phyloP scores from a whole-genome alignment of 1,140 invertebrate genomes.

The Zophobas atratus region DNA sequence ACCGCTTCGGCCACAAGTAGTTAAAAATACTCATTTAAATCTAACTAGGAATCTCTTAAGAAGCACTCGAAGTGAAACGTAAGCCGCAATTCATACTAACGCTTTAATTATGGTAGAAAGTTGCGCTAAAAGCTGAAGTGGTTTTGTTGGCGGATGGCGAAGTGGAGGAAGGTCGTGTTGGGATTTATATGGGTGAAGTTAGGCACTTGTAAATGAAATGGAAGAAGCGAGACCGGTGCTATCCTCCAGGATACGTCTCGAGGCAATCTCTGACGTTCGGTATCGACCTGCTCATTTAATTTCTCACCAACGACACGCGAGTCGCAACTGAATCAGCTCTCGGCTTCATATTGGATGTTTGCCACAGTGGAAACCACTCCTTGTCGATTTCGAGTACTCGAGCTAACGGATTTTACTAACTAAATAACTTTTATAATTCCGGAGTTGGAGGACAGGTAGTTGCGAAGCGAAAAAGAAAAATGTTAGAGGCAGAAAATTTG shows the following conservation, averaged over 20 bases:
- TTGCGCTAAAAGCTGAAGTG: slow-evolving; percentile 22
- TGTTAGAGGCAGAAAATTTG: too few relatives aligned
- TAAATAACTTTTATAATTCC: neutral
- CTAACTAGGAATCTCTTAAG: neutral
- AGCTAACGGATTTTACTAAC: neutral
- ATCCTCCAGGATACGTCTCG: slow-evolving; percentile 35
- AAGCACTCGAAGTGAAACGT: slow-evolving; percentile 1
- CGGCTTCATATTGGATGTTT: slow-evolving; percentile 35
- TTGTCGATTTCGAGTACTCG: neutral
- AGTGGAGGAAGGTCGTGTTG: neutral
- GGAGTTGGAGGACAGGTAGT: too few relatives aligned
- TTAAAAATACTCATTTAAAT: slow-evolving; percentile 1
- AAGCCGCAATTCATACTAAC: slow-evolving; percentile 35
- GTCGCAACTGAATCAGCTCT: slow-evolving; percentile 45
- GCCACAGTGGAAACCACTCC: slow-evolving; percentile 23
- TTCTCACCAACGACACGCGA: slow-evolving; percentile 52
- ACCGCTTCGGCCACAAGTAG: too few relatives aligned
- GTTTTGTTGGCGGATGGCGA: slow-evolving; percentile 15
- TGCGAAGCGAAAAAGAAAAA: too few relatives aligned
- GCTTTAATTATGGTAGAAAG: slow-evolving; percentile 41
- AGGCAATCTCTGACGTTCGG: slow-evolving; percentile 45
- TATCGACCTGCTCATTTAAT: slow-evolving; percentile 56
- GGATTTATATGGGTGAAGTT: slow-evolving; percentile 20
- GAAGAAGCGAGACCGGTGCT: slow-evolving; percentile 29
- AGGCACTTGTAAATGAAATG: slow-evolving; percentile 31